Evolutionary conservation across 1,140 invertebrate genomes (phyloP), one percentile per base, ranked within the genome.

Genomic region (Linepithema humile): DNA sequence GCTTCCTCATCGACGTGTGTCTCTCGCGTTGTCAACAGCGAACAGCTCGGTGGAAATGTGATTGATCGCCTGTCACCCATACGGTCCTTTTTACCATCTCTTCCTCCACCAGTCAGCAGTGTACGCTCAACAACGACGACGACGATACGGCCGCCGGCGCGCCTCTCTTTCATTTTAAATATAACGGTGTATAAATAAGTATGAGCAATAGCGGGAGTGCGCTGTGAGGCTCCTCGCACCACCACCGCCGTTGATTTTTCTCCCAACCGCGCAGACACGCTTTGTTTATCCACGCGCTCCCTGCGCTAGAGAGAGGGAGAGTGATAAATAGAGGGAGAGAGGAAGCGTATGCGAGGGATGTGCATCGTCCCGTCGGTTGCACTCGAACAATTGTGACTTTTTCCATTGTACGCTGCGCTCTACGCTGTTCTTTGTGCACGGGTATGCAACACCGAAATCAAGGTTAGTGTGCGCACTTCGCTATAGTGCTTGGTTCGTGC

Each of bases 121-220:
- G 29, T 10, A 17, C 32, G 32, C 50, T 84, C 74, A 64, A 78
- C 83, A 53, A 83, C 86, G 77, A 85, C 88, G 78, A 84, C 86
- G 82, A 82, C 84, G 75, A 85, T 67, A 75, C 84, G 59, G 83
- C 87, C 82, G 84, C 88, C 90, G 60, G 48, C 75, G 64, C 75
- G 64, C 64, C 74, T 78, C 84, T 93, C 91, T 94, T 92, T 93
- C 93, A 94, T 94, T 94, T 94, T 94, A 94, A 94, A 94, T 94
- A 94, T 94, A 94, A 94, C 93, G 92, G 91, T 93, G 92, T 94
- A 94, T 94, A 93, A 94, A 94, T 94, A 94, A 94, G 94, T 94
- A 94, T 94, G 94, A 94, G 93, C 93, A 94, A 94, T 92, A 94
- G 93, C 94, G 90, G 89, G 93, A 94, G 91, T 94, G 93, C 92